Evolutionary conservation across 2,797 vertebrate genomes (phyloP).

Genomic region (Simalia tracyae): DNA sequence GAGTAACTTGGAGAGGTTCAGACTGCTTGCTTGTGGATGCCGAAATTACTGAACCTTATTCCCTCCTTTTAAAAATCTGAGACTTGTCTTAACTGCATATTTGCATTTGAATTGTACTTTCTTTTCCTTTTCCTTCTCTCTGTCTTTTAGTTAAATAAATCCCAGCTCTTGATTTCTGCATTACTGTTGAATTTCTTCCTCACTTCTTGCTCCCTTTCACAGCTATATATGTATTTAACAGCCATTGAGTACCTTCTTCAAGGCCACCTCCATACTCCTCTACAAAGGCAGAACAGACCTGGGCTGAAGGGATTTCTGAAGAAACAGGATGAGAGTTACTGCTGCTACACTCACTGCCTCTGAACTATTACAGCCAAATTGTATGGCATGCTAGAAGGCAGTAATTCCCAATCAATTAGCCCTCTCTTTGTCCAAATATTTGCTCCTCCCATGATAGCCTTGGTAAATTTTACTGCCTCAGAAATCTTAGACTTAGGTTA

Average conservation of each 20-base stretch:
- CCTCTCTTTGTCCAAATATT: neutral
- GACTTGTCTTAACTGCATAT: neutral
- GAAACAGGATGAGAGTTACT: neutral
- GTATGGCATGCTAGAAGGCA: too few species aligned
- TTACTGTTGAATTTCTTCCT: neutral
- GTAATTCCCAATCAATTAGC: neutral
- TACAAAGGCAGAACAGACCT: neutral
- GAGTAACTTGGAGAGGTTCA: neutral
- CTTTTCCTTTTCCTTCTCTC: neutral
- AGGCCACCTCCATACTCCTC: neutral
- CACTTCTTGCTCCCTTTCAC: neutral
- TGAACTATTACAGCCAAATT: neutral
- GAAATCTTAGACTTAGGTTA: neutral
- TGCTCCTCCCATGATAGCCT: neutral
- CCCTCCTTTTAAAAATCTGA: neutral
- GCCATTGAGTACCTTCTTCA: neutral
- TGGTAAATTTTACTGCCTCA: neutral
- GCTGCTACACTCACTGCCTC: neutral
- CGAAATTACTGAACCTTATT: neutral
- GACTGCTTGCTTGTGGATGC: neutral
- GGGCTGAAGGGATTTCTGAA: too few species aligned
- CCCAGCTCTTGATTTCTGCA: neutral
- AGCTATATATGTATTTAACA: neutral
- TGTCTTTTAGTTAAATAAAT: neutral
- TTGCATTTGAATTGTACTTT: neutral